Evolutionary conservation across 2,888 invertebrate species (phyloP).

Genomic region (Agrilus mali): DNA sequence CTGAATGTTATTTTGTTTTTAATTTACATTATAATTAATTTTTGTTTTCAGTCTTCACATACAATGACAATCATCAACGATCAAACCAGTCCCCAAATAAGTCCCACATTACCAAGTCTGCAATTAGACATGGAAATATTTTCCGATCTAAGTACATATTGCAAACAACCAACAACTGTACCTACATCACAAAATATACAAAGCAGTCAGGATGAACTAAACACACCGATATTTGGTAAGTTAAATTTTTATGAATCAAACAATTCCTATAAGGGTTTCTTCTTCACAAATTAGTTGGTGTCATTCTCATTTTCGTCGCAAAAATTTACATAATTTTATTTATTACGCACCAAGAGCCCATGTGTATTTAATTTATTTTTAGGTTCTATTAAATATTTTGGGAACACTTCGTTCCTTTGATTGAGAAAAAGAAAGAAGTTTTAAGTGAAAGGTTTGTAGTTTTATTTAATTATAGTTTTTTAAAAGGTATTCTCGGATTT

Average conservation of each 20-base stretch:
- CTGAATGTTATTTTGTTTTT: too few species aligned
- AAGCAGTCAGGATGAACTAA: slow-evolving; percentile 30
- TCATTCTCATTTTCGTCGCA: too few species aligned
- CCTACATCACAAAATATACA: slow-evolving; percentile 35
- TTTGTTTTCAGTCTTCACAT: slow-evolving; percentile 6
- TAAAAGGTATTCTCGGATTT: too few species aligned
- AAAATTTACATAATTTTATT: too few species aligned
- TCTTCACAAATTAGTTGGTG: too few species aligned
- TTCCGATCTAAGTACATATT: slow-evolving; percentile 55
- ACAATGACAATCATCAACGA: too few species aligned
- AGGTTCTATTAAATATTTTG: too few species aligned
- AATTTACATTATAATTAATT: background rate
- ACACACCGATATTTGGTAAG: slow-evolving; percentile 29
- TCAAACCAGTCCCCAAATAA: too few species aligned
- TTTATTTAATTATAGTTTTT: too few species aligned
- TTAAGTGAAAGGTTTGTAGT: too few species aligned
- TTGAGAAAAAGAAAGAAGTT: too few species aligned
- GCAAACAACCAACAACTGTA: slow-evolving; percentile 41
- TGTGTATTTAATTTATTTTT: background rate
- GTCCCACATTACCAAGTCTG: slow-evolving; percentile 1
- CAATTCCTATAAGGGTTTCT: slow-evolving; percentile 9
- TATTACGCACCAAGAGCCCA: background rate
- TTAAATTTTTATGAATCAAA: slow-evolving; percentile 4
- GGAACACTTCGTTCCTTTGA: too few species aligned
- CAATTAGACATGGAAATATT: slow-evolving; percentile 44